These are phyloP conservation scores for Vultur gryphus DNA, from an alignment of 2,797 vertebrate species.

Conservation along the genomic window DNA sequence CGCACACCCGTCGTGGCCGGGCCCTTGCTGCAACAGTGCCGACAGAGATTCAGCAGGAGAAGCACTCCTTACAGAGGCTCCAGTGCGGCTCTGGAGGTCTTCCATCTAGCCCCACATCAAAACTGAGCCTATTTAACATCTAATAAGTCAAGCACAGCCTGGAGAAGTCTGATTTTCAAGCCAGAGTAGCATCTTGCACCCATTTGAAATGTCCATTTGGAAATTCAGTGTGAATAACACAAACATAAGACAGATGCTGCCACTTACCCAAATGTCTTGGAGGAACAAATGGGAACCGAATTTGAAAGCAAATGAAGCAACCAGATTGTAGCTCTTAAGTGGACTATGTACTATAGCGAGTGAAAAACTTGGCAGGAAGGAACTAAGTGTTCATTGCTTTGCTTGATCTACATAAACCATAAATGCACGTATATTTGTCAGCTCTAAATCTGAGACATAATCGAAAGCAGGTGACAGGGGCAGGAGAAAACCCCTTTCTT, in stretches of 20 bases:
- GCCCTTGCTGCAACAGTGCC: fast-evolving
- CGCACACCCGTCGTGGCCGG: fast-evolving
- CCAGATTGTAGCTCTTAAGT: constrained; percentile 63
- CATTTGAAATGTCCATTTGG: constrained; percentile 58
- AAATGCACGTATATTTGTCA: not conserved
- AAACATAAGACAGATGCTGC: constrained; percentile 66
- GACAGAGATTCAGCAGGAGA: fast-evolving
- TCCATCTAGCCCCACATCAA: not conserved
- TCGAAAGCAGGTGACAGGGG: not conserved
- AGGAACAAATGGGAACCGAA: constrained; percentile 58
- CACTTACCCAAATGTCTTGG: constrained; percentile 63
- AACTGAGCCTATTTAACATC: not conserved
- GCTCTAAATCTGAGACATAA: not conserved
- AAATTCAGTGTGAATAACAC: constrained; percentile 67
- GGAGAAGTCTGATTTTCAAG: constrained; percentile 46
- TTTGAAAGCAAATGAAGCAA: constrained; percentile 61
- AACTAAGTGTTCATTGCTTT: not conserved
- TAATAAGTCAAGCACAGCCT: not conserved
- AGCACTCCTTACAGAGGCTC: not conserved
- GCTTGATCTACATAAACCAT: not conserved
- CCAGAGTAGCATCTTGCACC: constrained; percentile 62
- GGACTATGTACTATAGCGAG: constrained; percentile 3
- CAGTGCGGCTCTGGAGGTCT: not conserved
- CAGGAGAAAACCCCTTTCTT: not conserved
- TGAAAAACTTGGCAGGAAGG: constrained; percentile 51